These are phyloP conservation scores for Amblyjoppa proteus DNA, from an alignment of 2,888 invertebrate species.

Conservation along the genomic window DNA sequence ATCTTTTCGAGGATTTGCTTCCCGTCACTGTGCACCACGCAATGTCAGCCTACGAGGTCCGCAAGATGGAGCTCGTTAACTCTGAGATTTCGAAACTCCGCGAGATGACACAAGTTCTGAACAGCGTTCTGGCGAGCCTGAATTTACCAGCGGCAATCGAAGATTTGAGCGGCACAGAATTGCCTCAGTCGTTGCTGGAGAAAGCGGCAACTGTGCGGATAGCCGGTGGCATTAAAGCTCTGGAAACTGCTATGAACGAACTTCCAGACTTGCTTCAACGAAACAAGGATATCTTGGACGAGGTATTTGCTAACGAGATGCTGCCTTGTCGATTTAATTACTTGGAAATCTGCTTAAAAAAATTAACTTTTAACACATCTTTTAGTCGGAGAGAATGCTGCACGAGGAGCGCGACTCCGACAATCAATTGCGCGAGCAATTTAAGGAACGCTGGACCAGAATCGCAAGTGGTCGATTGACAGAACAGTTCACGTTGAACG, in stretches of 20 bases:
- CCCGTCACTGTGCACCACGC: constrained; percentile 97
- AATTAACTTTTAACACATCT: constrained; percentile 10
- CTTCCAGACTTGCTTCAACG: constrained; percentile 96
- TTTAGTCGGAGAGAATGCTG: constrained; percentile 92
- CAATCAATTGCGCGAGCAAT: constrained; percentile 94
- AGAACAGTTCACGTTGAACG: constrained; percentile 94
- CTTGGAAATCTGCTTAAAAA: neutral
- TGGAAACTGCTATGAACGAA: constrained; percentile 92
- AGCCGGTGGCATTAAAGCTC: constrained; percentile 91
- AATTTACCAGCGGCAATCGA: constrained; percentile 99
- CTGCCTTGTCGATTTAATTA: neutral
- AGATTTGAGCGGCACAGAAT: constrained; percentile 89
- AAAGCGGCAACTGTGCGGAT: constrained; percentile 93
- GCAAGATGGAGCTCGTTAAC: constrained; percentile 94
- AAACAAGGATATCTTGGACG: constrained; percentile 97
- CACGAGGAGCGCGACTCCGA: constrained; percentile 97
- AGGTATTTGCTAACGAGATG: constrained; percentile 86
- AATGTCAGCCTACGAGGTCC: constrained; percentile 92
- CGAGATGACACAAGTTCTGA: constrained; percentile 96
- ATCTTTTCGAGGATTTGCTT: constrained; percentile 95
- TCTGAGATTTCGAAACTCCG: constrained; percentile 94
- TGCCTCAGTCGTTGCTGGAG: constrained; percentile 95
- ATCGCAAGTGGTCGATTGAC: constrained; percentile 95
- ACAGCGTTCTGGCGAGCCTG: constrained; percentile 95
- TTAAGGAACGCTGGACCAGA: constrained; percentile 97